Conservation (phyloP, 2,797 vertebrate species). For the Sebastes matsubarae region DNA sequence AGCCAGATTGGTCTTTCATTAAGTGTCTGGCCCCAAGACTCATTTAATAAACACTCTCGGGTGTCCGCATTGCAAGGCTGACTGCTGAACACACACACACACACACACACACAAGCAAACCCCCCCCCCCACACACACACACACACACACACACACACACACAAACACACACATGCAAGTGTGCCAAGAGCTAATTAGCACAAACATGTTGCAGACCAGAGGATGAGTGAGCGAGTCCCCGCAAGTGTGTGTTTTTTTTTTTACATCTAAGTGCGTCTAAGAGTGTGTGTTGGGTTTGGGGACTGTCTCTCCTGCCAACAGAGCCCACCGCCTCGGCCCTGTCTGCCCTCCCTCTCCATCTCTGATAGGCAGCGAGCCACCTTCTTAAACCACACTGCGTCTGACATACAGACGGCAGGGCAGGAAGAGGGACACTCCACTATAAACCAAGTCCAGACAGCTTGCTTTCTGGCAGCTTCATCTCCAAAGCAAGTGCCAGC, state of each 20-base stretch:
- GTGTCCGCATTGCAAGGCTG: constrained; percentile 47
- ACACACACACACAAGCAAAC: constrained; percentile 39
- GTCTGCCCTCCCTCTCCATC: constrained; percentile 50
- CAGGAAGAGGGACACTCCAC: constrained; percentile 34
- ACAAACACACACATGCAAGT: neutral
- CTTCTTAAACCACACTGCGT: constrained; percentile 41
- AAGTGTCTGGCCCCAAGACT: constrained; percentile 62
- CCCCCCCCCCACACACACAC: constrained; percentile 1
- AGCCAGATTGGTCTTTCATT: constrained; percentile 71
- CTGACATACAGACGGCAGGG: constrained; percentile 35
- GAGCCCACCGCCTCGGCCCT: constrained; percentile 22
- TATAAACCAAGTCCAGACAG: constrained; percentile 57
- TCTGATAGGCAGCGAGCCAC: constrained; percentile 62
- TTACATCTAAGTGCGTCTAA: neutral
- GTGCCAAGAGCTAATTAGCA: constrained; percentile 69
- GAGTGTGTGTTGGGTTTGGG: constrained; percentile 16
- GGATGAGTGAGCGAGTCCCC: constrained; percentile 37
- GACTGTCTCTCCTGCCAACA: constrained; percentile 48
- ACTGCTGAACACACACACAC: constrained; percentile 30
- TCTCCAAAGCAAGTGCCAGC: constrained; percentile 35
- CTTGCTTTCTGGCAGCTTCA: constrained; percentile 45
- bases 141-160: constrained; percentile 6
- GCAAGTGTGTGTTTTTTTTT: constrained; percentile 26
- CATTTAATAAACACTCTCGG: constrained; percentile 68
- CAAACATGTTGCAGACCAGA: constrained; percentile 58